Evolutionary conservation across 2,113 vertebrate genomes (phyloP), one percentile per base, ranked within the genome.

Genomic region (Aleadryas rufinucha): DNA sequence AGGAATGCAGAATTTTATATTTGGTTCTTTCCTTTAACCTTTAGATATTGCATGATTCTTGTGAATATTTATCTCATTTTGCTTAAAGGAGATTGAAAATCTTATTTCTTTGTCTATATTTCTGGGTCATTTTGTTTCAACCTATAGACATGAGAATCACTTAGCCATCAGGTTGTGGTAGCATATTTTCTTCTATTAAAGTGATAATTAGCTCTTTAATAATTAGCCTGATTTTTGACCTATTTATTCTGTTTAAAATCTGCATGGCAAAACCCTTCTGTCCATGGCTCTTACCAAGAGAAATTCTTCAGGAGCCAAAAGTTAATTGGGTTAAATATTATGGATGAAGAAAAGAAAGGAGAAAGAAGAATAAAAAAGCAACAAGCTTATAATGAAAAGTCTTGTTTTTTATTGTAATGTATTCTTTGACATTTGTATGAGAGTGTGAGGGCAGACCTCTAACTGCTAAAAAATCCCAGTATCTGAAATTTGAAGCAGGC

Each of bases 161-260:
- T 63, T 18, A 80, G 8, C 47, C 88, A 16, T 52, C 19, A 57
- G 33, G 45, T 33, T 63, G 16, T 11, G 7, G 52, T 77, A 69
- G 39, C 26, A 70, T 21, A 59, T 49, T 50, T 59, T 56, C 63
- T 83, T 92, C 81, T 65, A 35, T 84, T 63, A 78, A 64, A n/a
- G 7, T 81, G 81, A 75, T 91, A 94, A 95, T 95, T 95, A 84
- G n/a, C 52, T 84, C 59, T 64, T 22, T 64, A 92, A 87, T 84
- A 57, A 90, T 76, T 91, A 75, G 24, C 20, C 49, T 87, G 31
- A 72, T 60, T 95, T 93, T 82, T 89, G 72, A 71, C n/a, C 56
- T 87, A 82, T 91, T 85, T 83, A 72, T 75, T 96, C 61, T 91
- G 21, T 64, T 81, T 82, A 68, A 96, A 89, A 56, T 66, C 44